Percentiles rank a stretch among this genome's conserved stretches.
Evolutionary conservation across 1,140 invertebrate species (phyloP).

Genomic region (Physella acuta): DNA sequence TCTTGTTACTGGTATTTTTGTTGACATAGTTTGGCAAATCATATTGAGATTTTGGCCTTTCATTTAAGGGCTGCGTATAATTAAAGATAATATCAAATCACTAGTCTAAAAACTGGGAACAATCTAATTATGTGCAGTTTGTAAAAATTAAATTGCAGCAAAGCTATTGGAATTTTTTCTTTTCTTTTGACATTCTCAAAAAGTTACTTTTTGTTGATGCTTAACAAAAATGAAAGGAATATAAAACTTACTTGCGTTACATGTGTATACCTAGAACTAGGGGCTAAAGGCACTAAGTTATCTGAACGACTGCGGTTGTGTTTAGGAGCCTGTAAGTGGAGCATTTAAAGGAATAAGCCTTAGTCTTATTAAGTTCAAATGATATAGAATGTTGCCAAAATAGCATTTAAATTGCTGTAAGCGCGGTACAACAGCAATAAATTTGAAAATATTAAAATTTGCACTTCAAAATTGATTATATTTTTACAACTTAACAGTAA

Average conservation of each 20-base stretch:
- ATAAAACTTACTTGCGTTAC: conserved; percentile 18
- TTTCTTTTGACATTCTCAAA: neutral
- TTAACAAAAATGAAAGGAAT: neutral
- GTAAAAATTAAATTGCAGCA: neutral
- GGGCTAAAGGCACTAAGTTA: conserved; percentile 8
- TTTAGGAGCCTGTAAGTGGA: conserved; percentile 12
- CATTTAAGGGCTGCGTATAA: conserved; percentile 28
- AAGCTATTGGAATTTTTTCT: neutral
- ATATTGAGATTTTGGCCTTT: conserved; percentile 50
- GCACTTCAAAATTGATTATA: no score
- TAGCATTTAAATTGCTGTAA: no score
- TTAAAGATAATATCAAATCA: no score
- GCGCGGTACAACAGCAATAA: no score
- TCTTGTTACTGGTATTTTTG: conserved; percentile 12
- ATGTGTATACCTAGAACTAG: neutral
- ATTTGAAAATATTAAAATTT: no score
- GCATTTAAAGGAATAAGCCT: no score
- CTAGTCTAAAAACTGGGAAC: no score
- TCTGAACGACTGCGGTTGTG: conserved; percentile 18
- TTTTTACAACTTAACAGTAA: no score
- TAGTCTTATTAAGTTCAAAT: no score
- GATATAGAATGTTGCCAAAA: no score
- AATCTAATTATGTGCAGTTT: neutral
- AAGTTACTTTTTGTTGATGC: neutral
- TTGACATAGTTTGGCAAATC: conserved; percentile 42